Evolutionary conservation across 2,797 vertebrate genomes (phyloP).

Genomic region (Arremon aurantiirostris): DNA sequence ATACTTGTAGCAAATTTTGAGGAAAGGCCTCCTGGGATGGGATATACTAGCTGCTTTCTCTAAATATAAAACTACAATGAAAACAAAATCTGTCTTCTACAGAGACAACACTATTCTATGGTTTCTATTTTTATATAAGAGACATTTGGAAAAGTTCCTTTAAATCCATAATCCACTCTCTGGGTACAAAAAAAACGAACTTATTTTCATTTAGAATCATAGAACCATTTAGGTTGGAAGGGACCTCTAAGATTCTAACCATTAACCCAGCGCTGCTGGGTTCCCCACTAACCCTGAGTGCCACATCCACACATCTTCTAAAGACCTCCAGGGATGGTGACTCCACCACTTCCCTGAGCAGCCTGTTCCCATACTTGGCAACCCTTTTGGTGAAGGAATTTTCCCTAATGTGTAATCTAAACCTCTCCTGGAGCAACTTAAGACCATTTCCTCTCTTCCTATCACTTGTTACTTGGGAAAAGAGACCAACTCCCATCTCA

Average conservation of each 20-base stretch:
- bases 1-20: not conserved
- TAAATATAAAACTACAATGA: not conserved
- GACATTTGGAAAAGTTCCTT: not conserved
- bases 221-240: not conserved
- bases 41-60: not conserved
- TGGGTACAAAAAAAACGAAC: not conserved
- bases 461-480: not conserved
- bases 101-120: not conserved
- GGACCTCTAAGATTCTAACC: not conserved
- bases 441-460: not conserved
- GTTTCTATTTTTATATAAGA: not conserved
- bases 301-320: not conserved
- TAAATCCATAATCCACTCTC: not conserved
- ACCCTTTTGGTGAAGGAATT: not conserved
- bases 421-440: not conserved
- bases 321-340: not conserved
- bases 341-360: not conserved
- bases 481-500: fast-evolving
- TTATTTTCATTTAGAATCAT: not conserved
- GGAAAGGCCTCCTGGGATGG: not conserved
- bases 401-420: not conserved
- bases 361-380: not conserved
- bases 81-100: not conserved
- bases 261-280: not conserved
- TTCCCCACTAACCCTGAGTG: not conserved